phyloP scores from a whole-genome alignment of 1,140 invertebrate genomes.

The Drosophila ficusphila region DNA sequence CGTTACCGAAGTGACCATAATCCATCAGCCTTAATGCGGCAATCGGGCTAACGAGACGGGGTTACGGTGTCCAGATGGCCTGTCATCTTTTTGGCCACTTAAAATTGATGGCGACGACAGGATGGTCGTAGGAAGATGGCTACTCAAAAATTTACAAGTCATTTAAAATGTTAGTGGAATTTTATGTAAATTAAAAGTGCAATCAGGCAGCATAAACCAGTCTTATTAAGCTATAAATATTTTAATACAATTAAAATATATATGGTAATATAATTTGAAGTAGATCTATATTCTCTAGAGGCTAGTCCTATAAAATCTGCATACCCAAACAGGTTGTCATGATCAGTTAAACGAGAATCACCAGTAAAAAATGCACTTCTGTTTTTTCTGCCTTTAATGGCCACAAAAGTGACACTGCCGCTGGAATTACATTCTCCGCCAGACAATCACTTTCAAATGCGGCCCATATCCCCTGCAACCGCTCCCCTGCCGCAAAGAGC shows the following conservation, averaged over 20 bases:
- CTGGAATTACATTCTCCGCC: constrained; percentile 28
- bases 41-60: constrained; percentile 18
- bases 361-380: not conserved
- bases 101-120: constrained; percentile 2
- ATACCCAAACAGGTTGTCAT: not conserved
- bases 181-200: not conserved
- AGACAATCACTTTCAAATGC: constrained; percentile 75
- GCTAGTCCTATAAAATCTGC: not conserved
- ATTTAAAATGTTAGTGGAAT: too few relatives aligned
- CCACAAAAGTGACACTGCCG: constrained; percentile 49
- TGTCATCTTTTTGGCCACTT: constrained; percentile 18
- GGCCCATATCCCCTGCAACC: constrained; percentile 58
- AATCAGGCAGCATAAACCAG: too few relatives aligned
- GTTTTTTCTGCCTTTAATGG: not conserved
- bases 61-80: constrained; percentile 13
- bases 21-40: constrained; percentile 34
- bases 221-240: too few relatives aligned
- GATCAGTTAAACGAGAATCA: constrained; percentile 4
- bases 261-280: too few relatives aligned
- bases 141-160: too few relatives aligned
- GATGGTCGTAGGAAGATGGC: not conserved
- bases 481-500: not conserved
- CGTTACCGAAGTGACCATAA: constrained; percentile 53
- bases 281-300: not conserved
- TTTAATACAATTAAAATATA: too few relatives aligned